Evolutionary conservation across 2,888 invertebrate genomes (phyloP), one percentile per base, ranked within the genome.

Genomic region (Drosophila acutilabella): DNA sequence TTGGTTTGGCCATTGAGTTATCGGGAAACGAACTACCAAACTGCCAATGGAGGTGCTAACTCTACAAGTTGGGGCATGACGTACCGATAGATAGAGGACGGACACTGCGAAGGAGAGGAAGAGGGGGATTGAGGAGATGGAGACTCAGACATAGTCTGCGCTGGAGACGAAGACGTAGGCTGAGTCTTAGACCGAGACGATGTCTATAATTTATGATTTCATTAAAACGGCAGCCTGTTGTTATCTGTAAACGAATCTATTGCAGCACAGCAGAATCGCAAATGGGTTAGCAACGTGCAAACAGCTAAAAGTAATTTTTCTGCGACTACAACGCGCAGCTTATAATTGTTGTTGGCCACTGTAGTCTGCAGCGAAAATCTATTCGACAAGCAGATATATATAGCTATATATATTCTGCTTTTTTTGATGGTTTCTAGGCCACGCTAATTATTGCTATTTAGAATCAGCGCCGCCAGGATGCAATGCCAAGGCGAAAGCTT

Each of bases 161-260:
- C 8, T 36, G 36, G 13, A 36, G 13, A 16, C 11, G 3, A 3
- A 38, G 20, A 52, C 20, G 5, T 20, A 11, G 38, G 20, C 20
- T 4, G 10, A 41, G 52, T 14, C 52, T 11, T 13, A 33, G 18
- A 18, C 33, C 38, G 10, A 18, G 47, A 13, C 51, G 76, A 87
- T 87, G 83, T 88, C 80, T 71, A 85, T 90, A 89, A 91, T 91
- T 91, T 91, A 91, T 91, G 91, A 91, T 91, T 91, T 91, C 91
- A 91, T 91, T 91, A 91, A 91, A 89, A 85, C 87, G 85, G 88
- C 84, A 84, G 87, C 85, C 83, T 78, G 84, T 86, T 78, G 88
- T 90, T 91, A 91, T 91, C 91, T 84, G 80, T 81, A 83, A 87
- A 82, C 86, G 90, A 90, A 91, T 91, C 90, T 86, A 79, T 86